Evolutionary conservation across 2,888 invertebrate genomes (phyloP).

Genomic region (Ectemnius cavifrons): DNA sequence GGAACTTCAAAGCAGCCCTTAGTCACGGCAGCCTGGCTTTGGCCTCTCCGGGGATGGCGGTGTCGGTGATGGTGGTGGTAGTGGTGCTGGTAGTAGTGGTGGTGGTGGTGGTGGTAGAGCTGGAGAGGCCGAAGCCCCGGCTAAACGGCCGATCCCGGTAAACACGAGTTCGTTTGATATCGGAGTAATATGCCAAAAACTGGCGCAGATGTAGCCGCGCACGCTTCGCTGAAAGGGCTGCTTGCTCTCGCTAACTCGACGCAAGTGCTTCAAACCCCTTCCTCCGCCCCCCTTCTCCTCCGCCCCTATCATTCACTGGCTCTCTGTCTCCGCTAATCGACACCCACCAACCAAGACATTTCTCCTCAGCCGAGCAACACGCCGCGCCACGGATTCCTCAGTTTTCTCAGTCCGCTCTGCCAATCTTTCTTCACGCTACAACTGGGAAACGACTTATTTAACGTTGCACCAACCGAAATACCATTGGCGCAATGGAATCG

Average conservation of each 20-base stretch:
- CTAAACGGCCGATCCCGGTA: conserved; percentile 1
- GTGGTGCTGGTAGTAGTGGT: conserved; percentile 15
- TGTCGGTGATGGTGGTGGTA: conserved; percentile 5
- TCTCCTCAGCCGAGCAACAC: not conserved
- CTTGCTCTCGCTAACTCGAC: too few species aligned
- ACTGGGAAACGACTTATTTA: too few species aligned
- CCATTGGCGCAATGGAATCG: too few species aligned
- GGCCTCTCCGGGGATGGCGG: conserved; percentile 35
- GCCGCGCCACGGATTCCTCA: too few species aligned
- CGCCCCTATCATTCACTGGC: not conserved
- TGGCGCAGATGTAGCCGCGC: too few species aligned
- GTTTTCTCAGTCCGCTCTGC: not conserved
- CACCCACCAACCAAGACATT: not conserved
- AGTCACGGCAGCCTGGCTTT: conserved; percentile 15
- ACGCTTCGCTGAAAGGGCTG: too few species aligned
- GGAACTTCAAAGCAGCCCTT: conserved; percentile 63
- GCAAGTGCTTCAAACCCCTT: not conserved
- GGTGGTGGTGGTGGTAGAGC: not conserved
- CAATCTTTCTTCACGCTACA: too few species aligned
- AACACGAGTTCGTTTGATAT: not conserved
- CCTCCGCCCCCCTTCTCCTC: not conserved
- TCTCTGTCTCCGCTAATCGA: not conserved
- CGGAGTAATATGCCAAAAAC: too few species aligned
- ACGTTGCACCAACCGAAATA: too few species aligned
- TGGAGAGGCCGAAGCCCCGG: not conserved